Conservation (phyloP, 2,888 invertebrate genomes). For the Synergus umbraculus region DNA sequence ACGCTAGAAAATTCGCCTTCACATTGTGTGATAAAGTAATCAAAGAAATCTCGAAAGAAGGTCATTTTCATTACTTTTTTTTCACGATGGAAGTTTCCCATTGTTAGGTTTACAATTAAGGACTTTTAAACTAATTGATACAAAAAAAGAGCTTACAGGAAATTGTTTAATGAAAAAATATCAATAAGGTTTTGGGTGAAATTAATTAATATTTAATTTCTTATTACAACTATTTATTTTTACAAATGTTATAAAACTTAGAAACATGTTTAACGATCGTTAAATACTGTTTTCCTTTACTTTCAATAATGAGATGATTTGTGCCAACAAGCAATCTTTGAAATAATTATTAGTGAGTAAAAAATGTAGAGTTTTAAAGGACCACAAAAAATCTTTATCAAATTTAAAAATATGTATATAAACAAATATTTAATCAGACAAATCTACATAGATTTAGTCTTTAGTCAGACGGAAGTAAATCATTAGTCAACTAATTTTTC, state of each 20-base stretch:
- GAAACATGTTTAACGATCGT: slow-evolving; percentile 59
- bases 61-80: neutral
- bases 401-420: neutral
- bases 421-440: neutral
- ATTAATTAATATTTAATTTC: neutral
- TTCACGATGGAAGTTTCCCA: neutral
- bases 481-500: neutral
- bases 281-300: slow-evolving; percentile 52
- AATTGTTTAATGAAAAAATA: neutral
- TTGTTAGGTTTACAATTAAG: neutral
- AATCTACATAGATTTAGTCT: neutral
- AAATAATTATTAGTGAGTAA: slow-evolving; percentile 4
- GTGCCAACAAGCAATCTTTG: neutral
- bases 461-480: neutral
- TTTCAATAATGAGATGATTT: neutral
- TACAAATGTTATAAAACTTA: slow-evolving; percentile 70
- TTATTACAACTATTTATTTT: slow-evolving; percentile 62
- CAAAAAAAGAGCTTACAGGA: neutral
- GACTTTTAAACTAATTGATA: neutral
- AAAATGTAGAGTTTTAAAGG: neutral
- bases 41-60: neutral
- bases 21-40: neutral
- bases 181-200: neutral
- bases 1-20: too few species aligned
- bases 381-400: neutral